Evolutionary conservation across 2,888 invertebrate species (phyloP).

Genomic region (Tinea pellionella): DNA sequence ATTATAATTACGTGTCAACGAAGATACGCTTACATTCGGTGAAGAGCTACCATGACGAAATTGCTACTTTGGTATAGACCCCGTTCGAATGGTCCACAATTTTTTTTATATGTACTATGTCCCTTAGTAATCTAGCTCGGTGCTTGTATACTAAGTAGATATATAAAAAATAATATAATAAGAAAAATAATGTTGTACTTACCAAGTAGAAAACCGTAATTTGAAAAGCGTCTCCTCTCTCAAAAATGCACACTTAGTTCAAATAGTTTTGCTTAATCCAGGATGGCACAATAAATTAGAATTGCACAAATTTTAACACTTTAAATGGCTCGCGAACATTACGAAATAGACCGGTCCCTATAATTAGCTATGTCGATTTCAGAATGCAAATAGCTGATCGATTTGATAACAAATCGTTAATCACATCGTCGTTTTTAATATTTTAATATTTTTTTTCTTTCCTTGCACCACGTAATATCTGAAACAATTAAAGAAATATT

Average conservation of each 20-base stretch:
- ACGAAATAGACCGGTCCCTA: not conserved
- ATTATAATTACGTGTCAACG: no score
- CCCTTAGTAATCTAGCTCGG: no score
- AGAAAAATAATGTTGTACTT: no score
- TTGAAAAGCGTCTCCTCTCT: not conserved
- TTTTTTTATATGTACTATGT: no score
- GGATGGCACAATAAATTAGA: not conserved
- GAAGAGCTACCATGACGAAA: no score
- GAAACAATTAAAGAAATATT: not conserved
- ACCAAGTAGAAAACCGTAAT: not conserved
- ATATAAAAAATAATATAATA: no score
- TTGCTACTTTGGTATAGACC: no score
- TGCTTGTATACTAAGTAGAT: no score
- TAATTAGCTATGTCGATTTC: not conserved
- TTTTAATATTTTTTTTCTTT: not conserved
- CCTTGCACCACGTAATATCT: not conserved
- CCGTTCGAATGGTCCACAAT: no score
- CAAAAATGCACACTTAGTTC: not conserved
- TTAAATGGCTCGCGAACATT: not conserved
- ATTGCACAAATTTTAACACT: not conserved
- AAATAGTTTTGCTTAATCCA: not conserved
- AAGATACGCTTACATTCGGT: no score
- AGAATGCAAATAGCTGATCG: not conserved
- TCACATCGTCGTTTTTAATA: not conserved
- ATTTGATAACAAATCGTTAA: not conserved